phyloP scores from a whole-genome alignment of 2,888 invertebrate genomes.

The Hyppa rectilinea region DNA sequence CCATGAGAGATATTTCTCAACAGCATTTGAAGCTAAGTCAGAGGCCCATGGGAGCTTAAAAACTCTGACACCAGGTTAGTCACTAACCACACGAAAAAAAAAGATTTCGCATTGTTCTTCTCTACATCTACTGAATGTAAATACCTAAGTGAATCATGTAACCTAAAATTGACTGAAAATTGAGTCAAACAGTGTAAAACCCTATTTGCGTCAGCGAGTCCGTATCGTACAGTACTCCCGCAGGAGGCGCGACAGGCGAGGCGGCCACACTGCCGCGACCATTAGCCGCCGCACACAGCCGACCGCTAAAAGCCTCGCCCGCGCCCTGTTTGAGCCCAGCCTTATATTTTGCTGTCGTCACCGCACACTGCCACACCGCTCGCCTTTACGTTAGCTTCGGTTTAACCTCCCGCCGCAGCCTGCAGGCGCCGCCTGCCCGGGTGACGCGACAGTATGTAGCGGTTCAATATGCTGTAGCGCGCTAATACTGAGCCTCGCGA shows the following conservation, averaged over 20 bases:
- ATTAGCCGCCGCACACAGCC: slow-evolving; percentile 39
- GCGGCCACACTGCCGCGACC: slow-evolving; percentile 17
- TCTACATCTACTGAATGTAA: not conserved
- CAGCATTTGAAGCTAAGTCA: too few relatives aligned
- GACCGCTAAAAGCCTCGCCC: slow-evolving; percentile 51
- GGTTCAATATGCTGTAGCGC: not conserved
- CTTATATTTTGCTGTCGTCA: slow-evolving; percentile 48
- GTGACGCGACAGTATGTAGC: not conserved
- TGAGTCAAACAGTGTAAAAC: not conserved
- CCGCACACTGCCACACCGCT: slow-evolving; percentile 15
- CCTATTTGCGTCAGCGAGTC: not conserved
- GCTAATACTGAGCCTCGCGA: not conserved
- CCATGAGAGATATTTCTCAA: too few relatives aligned
- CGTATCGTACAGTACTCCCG: not conserved
- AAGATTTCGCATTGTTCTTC: not conserved
- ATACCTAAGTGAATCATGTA: not conserved
- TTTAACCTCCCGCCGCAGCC: slow-evolving; percentile 1
- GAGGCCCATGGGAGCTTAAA: too few relatives aligned
- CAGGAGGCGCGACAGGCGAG: not conserved
- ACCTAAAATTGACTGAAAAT: not conserved
- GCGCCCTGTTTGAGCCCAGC: slow-evolving; percentile 34
- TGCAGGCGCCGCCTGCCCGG: slow-evolving; percentile 1
- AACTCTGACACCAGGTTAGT: too few relatives aligned
- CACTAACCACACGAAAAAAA: too few relatives aligned
- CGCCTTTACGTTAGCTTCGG: slow-evolving; percentile 13